These are phyloP conservation scores for Empis stercorea DNA, from an alignment of 2,888 invertebrate species.

Conservation along the genomic window DNA sequence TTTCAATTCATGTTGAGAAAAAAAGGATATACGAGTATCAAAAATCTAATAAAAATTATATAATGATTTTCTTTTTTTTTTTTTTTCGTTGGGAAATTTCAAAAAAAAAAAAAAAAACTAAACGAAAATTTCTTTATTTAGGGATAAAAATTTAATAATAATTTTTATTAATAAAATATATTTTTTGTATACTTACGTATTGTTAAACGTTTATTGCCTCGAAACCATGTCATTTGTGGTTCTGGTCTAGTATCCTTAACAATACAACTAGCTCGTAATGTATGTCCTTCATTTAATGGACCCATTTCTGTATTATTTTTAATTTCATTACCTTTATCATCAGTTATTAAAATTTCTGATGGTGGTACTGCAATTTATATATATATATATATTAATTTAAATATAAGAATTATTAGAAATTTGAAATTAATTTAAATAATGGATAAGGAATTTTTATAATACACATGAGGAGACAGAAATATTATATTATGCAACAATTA, in stretches of 20 bases:
- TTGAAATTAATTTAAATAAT: no score
- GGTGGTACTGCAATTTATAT: slow-evolving; percentile 60
- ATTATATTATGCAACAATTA: no score
- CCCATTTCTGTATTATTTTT: slow-evolving; percentile 40
- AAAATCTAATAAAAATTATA: no score
- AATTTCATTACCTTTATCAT: slow-evolving; percentile 48
- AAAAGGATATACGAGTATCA: no score
- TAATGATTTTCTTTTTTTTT: no score
- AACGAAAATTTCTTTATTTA: neutral
- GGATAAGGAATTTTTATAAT: no score
- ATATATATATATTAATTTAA: neutral
- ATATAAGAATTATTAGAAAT: no score
- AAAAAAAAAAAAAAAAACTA: no score
- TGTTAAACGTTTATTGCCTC: slow-evolving; percentile 51
- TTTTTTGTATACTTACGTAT: slow-evolving; percentile 35
- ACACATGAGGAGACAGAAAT: no score
- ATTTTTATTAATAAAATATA: neutral
- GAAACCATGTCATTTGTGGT: slow-evolving; percentile 75
- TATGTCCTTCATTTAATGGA: slow-evolving; percentile 34
- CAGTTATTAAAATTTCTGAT: slow-evolving; percentile 57
- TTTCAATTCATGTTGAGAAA: no score
- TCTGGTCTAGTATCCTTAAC: slow-evolving; percentile 74
- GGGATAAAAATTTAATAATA: neutral
- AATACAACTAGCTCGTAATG: slow-evolving; percentile 30
- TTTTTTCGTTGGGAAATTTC: no score